Evolutionary conservation across 2,797 vertebrate species (phyloP), one percentile per base, ranked within the genome.

Genomic region (Phrynocephalus vlangalii): DNA sequence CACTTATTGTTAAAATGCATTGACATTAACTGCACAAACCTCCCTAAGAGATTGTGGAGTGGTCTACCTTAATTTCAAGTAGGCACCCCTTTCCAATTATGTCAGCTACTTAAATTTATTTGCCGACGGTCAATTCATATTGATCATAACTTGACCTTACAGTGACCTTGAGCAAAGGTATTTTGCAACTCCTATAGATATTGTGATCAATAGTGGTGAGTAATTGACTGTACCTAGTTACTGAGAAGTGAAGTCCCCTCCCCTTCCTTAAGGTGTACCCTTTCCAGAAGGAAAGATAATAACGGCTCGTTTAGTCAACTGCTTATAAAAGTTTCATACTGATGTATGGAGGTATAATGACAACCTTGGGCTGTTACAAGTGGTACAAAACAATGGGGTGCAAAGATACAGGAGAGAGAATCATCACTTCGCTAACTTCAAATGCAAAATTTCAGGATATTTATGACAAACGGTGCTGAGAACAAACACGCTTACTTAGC

Each of bases 41-140:
- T 89, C 94, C 92, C 86, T 84, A 91, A 92, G 56, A 90, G 24
- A 87, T 85, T 88, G 81, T 90, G 86, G 56, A 91, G 79, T 89
- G 90, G 94, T 97, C 97, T 96, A 97, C 97, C 97, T 97, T 97
- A 97, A 97, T 96, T 97, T 96, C 94, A 91, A 91, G 94, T 94
- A 96, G 95, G 96, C 95, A 91, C 90, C 95, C 93, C 92, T 95
- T 95, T 63, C 95, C 95, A 96, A 96, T 97, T 97, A 97, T 97
- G 96, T 96, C 97, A 97, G 96, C 96, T 95, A 93, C 94, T 95
- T 94, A 97, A 96, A 98, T 98, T 98, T 98, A 98, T 98, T 97
- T 97, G 95, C 96, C 96, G 96, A 91, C 94, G 95, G 96, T 97
- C 97, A 97, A 97, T 98, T 98, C 97, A 97, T 97, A 98, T 97